These are phyloP conservation scores for Rhabdomys dilectus DNA, from an alignment of 2,113 vertebrate genomes.

Conservation along the genomic window DNA sequence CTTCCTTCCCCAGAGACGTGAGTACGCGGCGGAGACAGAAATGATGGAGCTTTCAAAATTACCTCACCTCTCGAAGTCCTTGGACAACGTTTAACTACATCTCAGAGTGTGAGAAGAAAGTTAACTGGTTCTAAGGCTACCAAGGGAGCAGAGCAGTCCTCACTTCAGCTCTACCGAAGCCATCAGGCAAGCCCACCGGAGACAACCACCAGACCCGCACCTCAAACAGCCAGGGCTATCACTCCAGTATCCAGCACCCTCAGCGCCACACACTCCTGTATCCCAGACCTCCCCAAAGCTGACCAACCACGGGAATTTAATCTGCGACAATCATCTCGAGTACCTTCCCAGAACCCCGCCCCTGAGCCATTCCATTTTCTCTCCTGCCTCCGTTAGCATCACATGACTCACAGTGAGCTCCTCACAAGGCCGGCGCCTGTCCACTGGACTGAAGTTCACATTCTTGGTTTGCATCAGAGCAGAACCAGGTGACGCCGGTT, in stretches of 20 bases:
- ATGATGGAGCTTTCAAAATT: neutral
- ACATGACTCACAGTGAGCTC: neutral
- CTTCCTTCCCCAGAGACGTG: neutral
- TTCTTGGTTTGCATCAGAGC: neutral
- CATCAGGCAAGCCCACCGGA: neutral
- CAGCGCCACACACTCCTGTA: accelerated
- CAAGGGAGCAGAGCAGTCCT: no score
- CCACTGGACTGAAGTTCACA: neutral
- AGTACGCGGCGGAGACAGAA: neutral
- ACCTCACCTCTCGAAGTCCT: neutral
- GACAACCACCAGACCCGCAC: neutral
- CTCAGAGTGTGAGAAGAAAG: neutral
- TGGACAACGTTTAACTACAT: neutral
- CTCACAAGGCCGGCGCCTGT: neutral
- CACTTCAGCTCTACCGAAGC: neutral
- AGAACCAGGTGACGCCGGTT: neutral
- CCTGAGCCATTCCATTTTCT: no score
- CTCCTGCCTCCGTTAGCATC: neutral
- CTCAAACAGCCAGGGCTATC: neutral
- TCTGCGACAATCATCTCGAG: neutral
- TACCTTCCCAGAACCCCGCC: accelerated
- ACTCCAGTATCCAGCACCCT: constrained; percentile 42
- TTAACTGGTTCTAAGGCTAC: neutral
- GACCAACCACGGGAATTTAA: neutral
- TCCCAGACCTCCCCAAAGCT: neutral